Evolutionary conservation across 2,888 invertebrate species (phyloP).

Genomic region (Acrobasis repandana): DNA sequence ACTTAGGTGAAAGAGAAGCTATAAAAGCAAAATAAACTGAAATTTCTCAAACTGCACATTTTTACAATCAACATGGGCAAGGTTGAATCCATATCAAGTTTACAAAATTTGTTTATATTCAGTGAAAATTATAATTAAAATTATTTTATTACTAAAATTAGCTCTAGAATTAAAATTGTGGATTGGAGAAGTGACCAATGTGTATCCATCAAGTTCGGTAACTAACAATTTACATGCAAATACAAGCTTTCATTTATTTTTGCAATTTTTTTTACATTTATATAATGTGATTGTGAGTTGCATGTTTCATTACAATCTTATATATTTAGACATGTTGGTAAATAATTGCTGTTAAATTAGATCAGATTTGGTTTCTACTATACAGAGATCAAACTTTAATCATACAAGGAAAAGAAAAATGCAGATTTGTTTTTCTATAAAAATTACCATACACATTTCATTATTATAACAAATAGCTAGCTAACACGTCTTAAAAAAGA

Average conservation of each 20-base stretch:
- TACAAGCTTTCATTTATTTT: conserved; percentile 44
- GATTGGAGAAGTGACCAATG: conserved; percentile 50
- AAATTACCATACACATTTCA: conserved; percentile 78
- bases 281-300: conserved; percentile 31
- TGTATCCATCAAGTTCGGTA: conserved; percentile 50
- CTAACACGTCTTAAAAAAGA: conserved; percentile 81
- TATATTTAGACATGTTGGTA: conserved; percentile 43
- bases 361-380: conserved; percentile 70
- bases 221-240: conserved; percentile 56
- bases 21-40: conserved; percentile 15
- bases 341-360: conserved; percentile 48
- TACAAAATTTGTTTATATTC: conserved; percentile 66
- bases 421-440: conserved; percentile 78
- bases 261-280: conserved; percentile 45
- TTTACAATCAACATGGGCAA: conserved; percentile 41
- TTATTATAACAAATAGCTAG: conserved; percentile 79
- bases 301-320: conserved; percentile 40
- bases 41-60: conserved; percentile 9
- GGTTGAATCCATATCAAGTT: conserved; percentile 60
- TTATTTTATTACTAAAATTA: conserved; percentile 66
- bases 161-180: conserved; percentile 57
- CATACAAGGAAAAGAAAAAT: conserved; percentile 63
- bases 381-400: conserved; percentile 72
- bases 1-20: not conserved
- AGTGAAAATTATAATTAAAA: conserved; percentile 65